phyloP scores from a whole-genome alignment of 23 tunicate genomes.

The Phallusia fumigata region DNA sequence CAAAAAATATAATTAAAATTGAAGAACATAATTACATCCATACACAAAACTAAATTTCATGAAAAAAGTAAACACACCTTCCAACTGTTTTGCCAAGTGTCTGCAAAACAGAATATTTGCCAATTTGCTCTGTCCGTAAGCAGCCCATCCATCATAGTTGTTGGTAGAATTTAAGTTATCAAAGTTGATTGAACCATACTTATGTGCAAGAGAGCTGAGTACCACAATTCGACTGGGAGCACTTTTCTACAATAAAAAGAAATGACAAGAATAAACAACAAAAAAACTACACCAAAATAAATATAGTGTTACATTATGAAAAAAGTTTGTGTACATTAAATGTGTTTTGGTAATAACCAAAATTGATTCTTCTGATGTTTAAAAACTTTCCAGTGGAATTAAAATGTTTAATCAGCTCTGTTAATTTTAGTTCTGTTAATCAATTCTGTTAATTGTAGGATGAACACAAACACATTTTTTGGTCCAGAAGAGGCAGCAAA shows the following conservation, averaged over 20 bases:
- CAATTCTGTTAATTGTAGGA: too few relatives aligned
- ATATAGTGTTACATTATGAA: too few relatives aligned
- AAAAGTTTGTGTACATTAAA: not conserved
- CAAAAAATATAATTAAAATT: not conserved
- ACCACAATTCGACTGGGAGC: constrained; percentile 17
- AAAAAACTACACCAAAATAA: too few relatives aligned
- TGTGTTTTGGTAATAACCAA: too few relatives aligned
- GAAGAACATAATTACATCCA: not conserved
- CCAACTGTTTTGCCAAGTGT: constrained; percentile 20
- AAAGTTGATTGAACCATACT: not conserved
- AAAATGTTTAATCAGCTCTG: too few relatives aligned
- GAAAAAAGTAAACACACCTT: not conserved
- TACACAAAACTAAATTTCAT: too few relatives aligned
- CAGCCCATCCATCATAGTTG: not conserved
- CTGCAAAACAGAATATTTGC: constrained; percentile 1
- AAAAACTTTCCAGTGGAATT: too few relatives aligned
- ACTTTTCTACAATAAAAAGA: not conserved
- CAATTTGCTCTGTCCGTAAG: constrained; percentile 19
- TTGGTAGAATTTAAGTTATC: constrained; percentile 16
- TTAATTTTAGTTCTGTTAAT: too few relatives aligned
- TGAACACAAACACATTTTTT: too few relatives aligned
- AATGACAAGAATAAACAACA: too few relatives aligned
- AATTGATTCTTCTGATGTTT: too few relatives aligned
- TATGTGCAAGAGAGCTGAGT: not conserved
- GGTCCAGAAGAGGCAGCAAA: not conserved